Evolutionary conservation across 1,140 invertebrate genomes (phyloP), one percentile per base, ranked within the genome.

Genomic region (Solenopsis fugax): DNA sequence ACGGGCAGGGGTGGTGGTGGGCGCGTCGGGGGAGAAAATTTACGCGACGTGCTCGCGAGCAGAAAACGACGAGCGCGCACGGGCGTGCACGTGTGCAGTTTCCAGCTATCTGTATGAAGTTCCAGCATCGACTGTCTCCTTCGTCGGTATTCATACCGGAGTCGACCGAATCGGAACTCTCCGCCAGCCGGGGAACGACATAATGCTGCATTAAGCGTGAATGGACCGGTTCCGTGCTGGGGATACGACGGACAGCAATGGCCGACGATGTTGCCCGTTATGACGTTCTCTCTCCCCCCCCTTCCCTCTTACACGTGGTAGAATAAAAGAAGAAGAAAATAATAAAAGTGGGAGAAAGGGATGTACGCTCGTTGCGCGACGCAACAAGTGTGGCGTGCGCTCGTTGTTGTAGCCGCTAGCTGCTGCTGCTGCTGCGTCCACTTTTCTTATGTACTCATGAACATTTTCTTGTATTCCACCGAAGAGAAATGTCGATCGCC

Each of bases 11-110:
- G 13, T 9, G 48, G 62, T 71, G 48, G 24, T 29, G 65, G 37
- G 64, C 37, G 64, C 58, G 84, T 54, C 54, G 72, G 60, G 18
- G 80, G 85, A 78, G 85, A 62, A 89, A 89, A 90, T 89, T 90
- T 90, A 89, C 69, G 52, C 75, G 87, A 89, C 80, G 78, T 89
- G 78, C 58, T 89, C 58, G 71, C 85, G 73, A 87, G 65, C 62
- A 71, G 86, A 89, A 89, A 85, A 89, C 88, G 85, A 87, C 60
- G 82, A 60, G 37, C 18, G 29, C 12, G 34, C 12, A 10, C 7
- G 41, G 2, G 76, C 52, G 29, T 21, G 65, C 41, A 29, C 41
- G n/a, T 52, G 50, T 9, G 0, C 37, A 6, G 48, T 56, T 52
- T 41, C 71, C 4, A 34, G 52, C 78, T 89, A 65, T 78, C 86